Conservation (phyloP, 92 coral and sea anemone genomes). For the Plumapathes pennacea region DNA sequence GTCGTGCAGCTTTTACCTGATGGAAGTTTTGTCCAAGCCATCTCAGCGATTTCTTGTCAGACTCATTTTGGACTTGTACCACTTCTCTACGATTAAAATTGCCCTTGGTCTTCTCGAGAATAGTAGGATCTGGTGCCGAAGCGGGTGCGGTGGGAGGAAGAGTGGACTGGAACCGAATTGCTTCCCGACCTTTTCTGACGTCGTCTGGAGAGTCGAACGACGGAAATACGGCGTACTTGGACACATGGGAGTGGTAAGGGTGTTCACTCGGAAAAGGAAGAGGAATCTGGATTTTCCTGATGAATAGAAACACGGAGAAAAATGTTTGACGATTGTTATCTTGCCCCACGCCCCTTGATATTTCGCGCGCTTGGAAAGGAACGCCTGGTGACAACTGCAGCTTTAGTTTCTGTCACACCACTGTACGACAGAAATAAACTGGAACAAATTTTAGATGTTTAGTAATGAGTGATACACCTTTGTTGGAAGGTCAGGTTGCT, state of each 20-base stretch:
- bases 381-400: no score
- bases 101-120: constrained; percentile 82
- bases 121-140: constrained; percentile 69
- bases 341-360: no score
- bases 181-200: constrained; percentile 71
- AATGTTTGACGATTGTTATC: neutral
- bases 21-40: constrained; percentile 87
- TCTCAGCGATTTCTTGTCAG: constrained; percentile 72
- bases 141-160: constrained; percentile 86
- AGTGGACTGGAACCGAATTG: constrained; percentile 53
- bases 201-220: constrained; percentile 86
- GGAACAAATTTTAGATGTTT: no score
- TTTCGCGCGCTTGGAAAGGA: no score
- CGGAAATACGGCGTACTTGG: constrained; percentile 82
- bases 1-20: constrained; percentile 82
- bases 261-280: constrained; percentile 86
- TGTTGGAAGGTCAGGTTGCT: no score
- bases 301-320: constrained; percentile 1
- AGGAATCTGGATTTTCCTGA: constrained; percentile 63
- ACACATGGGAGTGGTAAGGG: constrained; percentile 80
- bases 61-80: constrained; percentile 62
- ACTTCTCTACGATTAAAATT: constrained; percentile 82
- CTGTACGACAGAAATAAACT: no score
- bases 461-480: no score
- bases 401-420: no score